Evolutionary conservation across 2,888 invertebrate genomes (phyloP).

Genomic region (Dicyrtoma fusca): DNA sequence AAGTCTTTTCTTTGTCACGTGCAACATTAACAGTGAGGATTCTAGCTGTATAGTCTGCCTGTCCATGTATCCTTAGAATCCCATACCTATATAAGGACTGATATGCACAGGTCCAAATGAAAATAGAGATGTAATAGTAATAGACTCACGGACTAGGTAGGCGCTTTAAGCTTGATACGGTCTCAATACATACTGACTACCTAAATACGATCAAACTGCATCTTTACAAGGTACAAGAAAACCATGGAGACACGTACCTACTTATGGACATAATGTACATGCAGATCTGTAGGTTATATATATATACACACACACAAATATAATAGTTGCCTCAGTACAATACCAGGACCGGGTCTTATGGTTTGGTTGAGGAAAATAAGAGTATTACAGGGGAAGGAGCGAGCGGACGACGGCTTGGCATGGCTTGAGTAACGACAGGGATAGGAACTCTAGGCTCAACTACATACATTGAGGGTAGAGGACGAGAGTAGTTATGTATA

Average conservation of each 20-base stretch:
- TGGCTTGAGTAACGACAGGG: not conserved
- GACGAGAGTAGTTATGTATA: not conserved
- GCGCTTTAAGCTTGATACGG: not conserved
- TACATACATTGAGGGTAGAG: slow-evolving; percentile 8
- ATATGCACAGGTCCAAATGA: not conserved
- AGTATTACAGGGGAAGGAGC: not conserved
- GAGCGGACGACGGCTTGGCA: too few relatives aligned
- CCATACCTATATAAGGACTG: slow-evolving; percentile 1
- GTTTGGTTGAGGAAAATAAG: too few relatives aligned
- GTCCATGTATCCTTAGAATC: not conserved
- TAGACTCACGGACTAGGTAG: not conserved
- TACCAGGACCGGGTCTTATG: too few relatives aligned
- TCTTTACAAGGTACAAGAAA: slow-evolving; percentile 1
- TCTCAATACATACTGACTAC: not conserved
- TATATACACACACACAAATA: not conserved
- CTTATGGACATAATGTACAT: too few relatives aligned
- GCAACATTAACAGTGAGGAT: slow-evolving; percentile 32
- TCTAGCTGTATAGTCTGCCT: too few relatives aligned
- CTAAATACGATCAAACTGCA: slow-evolving; percentile 11
- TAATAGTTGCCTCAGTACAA: not conserved
- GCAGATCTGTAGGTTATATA: too few relatives aligned
- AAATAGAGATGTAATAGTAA: too few relatives aligned
- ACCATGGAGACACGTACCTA: too few relatives aligned
- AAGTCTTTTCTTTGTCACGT: slow-evolving; percentile 41
- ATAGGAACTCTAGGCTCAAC: not conserved